These are phyloP conservation scores for Strigops habroptila DNA, from an alignment of 2,113 vertebrate genomes.

Conservation along the genomic window DNA sequence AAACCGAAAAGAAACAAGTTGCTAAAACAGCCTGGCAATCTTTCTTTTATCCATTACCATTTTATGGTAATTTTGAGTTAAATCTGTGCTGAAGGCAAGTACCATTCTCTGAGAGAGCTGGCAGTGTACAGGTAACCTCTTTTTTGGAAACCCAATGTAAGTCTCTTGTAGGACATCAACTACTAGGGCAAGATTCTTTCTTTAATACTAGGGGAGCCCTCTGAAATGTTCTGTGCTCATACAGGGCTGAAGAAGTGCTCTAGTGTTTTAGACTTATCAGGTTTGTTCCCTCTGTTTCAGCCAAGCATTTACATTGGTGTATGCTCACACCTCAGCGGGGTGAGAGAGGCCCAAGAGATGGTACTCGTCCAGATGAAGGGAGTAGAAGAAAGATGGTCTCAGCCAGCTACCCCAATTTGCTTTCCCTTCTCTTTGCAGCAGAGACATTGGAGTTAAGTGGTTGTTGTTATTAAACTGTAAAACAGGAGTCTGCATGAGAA, in stretches of 20 bases:
- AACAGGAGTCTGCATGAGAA: neutral
- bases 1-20: neutral
- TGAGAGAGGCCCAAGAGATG: neutral
- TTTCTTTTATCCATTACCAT: neutral
- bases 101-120: neutral
- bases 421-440: neutral
- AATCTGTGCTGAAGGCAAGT: neutral
- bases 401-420: neutral
- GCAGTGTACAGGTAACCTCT: neutral
- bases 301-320: neutral
- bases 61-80: neutral
- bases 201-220: neutral
- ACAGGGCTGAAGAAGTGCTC: neutral
- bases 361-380: neutral
- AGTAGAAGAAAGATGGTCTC: neutral
- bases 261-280: neutral
- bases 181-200: neutral
- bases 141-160: neutral
- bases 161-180: neutral
- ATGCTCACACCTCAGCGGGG: rapidly evolving
- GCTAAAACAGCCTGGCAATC: neutral
- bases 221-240: neutral
- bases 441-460: neutral
- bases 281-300: neutral
- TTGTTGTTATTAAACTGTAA: neutral